phyloP scores from a whole-genome alignment of 2,797 vertebrate genomes.

The Catostomus latipinnis region DNA sequence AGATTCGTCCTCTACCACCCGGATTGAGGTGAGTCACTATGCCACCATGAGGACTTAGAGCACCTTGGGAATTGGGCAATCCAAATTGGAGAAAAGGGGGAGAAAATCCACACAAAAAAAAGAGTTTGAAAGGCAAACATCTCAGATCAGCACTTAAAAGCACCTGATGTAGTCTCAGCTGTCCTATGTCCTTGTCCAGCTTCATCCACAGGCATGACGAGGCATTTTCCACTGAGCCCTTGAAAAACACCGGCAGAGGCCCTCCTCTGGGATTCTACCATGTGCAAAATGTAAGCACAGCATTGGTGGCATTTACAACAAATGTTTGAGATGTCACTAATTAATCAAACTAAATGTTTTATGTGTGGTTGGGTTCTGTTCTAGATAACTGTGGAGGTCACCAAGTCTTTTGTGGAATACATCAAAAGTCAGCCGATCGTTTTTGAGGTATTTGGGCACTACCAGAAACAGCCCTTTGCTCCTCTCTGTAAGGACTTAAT shows the following conservation, averaged over 20 bases:
- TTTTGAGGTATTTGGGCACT: constrained; percentile 98
- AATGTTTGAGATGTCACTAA: not conserved
- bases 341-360: not conserved
- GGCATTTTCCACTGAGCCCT: constrained; percentile 96
- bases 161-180: not conserved
- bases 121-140: not conserved
- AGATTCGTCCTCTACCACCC: no score
- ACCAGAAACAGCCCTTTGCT: constrained; percentile 96
- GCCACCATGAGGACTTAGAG: no score
- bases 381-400: constrained; percentile 96
- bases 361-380: constrained; percentile 23
- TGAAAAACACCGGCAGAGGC: constrained; percentile 97
- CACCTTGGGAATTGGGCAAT: no score
- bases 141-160: not conserved
- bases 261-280: constrained; percentile 98
- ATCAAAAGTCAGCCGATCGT: constrained; percentile 97
- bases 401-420: constrained; percentile 94
- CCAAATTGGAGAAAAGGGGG: no score
- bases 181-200: constrained; percentile 69
- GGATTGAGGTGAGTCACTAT: no score
- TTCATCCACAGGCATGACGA: constrained; percentile 98
- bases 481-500: constrained; percentile 95
- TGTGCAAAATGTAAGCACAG: constrained; percentile 89
- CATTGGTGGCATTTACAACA: not conserved
- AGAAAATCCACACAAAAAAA: no score